These are phyloP conservation scores for Stenodema calcarata DNA, from an alignment of 2,888 invertebrate species.

Conservation along the genomic window DNA sequence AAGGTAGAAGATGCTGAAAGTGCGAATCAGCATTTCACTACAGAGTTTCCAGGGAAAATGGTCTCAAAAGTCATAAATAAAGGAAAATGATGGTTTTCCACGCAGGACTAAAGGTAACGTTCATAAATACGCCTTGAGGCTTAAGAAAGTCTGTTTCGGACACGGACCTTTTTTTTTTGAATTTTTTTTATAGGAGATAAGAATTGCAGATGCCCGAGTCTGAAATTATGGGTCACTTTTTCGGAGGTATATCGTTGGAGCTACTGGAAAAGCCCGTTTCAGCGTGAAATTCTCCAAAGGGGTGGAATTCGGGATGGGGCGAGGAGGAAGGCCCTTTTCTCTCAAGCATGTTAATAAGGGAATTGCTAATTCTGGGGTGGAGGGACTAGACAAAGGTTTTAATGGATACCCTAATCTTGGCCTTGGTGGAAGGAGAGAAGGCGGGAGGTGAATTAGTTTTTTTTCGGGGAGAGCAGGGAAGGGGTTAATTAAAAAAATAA, in stretches of 20 bases:
- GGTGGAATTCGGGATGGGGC: background rate
- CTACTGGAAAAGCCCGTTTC: background rate
- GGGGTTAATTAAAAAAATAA: slow-evolving; percentile 25
- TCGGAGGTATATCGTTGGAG: background rate
- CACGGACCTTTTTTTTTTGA: background rate
- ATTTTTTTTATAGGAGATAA: too few relatives aligned
- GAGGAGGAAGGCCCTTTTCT: background rate
- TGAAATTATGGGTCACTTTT: background rate
- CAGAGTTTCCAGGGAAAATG: background rate
- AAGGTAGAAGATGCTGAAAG: background rate
- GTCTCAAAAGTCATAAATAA: background rate
- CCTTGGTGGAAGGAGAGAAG: background rate
- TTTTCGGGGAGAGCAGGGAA: background rate
- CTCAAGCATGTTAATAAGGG: slow-evolving; percentile 43
- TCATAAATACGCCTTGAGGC: background rate
- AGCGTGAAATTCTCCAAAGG: background rate
- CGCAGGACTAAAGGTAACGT: background rate
- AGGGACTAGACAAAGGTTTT: slow-evolving; percentile 39
- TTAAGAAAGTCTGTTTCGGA: background rate
- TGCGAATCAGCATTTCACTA: background rate
- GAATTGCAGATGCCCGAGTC: slow-evolving; percentile 12
- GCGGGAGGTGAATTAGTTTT: background rate
- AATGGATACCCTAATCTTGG: slow-evolving; percentile 37
- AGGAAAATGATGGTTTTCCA: background rate
- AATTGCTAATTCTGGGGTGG: slow-evolving; percentile 37